phyloP scores from a whole-genome alignment of 2,113 vertebrate genomes.

The Amphiprion ocellaris region DNA sequence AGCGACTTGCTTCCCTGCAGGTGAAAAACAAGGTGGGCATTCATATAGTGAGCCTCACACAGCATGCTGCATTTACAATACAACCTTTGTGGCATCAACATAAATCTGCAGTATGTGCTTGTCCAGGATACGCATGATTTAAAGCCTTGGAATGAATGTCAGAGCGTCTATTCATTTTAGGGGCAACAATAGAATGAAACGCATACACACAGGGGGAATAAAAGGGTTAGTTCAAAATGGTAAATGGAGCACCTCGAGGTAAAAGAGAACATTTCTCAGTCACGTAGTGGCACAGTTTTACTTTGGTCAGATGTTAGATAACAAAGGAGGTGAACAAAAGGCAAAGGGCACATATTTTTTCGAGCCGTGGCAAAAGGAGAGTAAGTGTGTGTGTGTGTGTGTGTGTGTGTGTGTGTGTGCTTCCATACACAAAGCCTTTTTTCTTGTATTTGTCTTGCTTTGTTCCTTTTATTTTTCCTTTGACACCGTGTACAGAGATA shows the following conservation, averaged over 20 bases:
- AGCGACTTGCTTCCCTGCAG: constrained; percentile 58
- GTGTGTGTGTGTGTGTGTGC: background rate
- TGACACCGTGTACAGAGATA: background rate
- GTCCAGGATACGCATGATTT: constrained; percentile 60
- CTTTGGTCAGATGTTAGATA: constrained; percentile 16
- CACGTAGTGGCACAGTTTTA: constrained; percentile 45
- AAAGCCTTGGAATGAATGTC: constrained; percentile 45
- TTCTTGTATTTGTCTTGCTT: constrained; percentile 1
- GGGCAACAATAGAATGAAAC: constrained; percentile 51
- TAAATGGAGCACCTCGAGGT: constrained; percentile 59
- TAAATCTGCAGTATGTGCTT: constrained; percentile 56
- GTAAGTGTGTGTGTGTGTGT: too few relatives aligned
- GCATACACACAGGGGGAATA: constrained; percentile 32
- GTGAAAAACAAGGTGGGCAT: constrained; percentile 61
- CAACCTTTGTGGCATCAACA: constrained; percentile 53
- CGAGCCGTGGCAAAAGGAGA: background rate
- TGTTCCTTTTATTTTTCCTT: constrained; percentile 4
- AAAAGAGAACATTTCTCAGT: constrained; percentile 43
- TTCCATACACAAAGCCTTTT: background rate
- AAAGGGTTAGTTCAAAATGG: constrained; percentile 42
- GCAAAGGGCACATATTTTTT: constrained; percentile 11
- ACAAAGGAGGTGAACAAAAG: constrained; percentile 28
- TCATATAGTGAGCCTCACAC: constrained; percentile 36
- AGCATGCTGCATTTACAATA: constrained; percentile 56
- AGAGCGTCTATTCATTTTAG: constrained; percentile 51